Evolutionary conservation across 2,797 vertebrate genomes (phyloP), one percentile per base, ranked within the genome.

Genomic region (Zenarchopterus dispar): DNA sequence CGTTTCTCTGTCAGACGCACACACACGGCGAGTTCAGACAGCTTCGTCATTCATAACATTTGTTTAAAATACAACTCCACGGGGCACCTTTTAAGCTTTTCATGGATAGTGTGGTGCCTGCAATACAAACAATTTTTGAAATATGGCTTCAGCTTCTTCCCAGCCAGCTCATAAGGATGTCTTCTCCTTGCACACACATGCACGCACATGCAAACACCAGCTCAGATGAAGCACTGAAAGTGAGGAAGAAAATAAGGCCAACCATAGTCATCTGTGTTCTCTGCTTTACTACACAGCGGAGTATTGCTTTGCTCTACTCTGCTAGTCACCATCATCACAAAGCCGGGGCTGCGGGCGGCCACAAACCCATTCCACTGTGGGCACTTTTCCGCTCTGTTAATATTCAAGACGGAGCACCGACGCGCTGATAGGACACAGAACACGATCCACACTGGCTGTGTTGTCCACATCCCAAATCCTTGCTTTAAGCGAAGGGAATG

Each of bases 301-400:
- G 55, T 4, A 11, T 42, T 55, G 64, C 68, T 53, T 72, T 56
- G 67, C 70, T 65, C 73, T 6, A 8, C 50, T 57, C 60, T 11
- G 28, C 66, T 74, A 57, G 77, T 84, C 73, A 67, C 23, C 65
- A 45, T 71, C 77, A 77, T 75, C 80, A 69, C 31, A 68, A 62
- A 41, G 42, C 63, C 0, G 26, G 61, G 50, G 55, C 77, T 70
- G 45, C 58, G 51, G 2, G 49, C 60, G 26, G 64, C 65, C 77
- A 81, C 80, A 67, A 53, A 69, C 73, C 75, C 78, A 45, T 67
- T 72, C 21, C 73, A 78, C 75, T 75, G 63, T 26, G 46, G 64
- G 79, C 82, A 49, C 61, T 80, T 80, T 79, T 66, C 66, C 0
- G 55, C 81, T 75, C 72, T 63, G 62, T 84, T 84, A 76, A 84